Evolutionary conservation across 1,140 invertebrate genomes (phyloP), one percentile per base, ranked within the genome.

Genomic region (Sesamia nonagrioides): DNA sequence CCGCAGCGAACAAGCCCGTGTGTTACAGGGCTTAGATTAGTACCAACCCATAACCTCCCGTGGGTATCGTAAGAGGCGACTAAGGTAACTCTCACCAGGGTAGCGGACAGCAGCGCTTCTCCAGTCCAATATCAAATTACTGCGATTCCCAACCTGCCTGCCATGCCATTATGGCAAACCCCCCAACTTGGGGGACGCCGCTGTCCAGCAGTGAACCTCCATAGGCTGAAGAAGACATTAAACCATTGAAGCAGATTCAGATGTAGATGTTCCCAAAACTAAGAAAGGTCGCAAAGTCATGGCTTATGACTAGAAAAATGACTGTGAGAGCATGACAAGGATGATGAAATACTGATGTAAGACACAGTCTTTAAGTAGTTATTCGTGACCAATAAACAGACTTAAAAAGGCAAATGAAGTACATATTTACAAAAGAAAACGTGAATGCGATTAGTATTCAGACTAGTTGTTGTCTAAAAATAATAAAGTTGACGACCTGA

Each of bases 401-500:
- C 69, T 56, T 54, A 18, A 54, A 56, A 72, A 35, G n/a, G 48
- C 35, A 72, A 72, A 56, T 52, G 56, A 21, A 54, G 54, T 72
- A 6, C 48, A 42, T 54, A 56, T 72, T 72, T 72, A 56, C 50
- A 58, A 72, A 72, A 72, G 69, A 72, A 72, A 72, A 54, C 52
- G 52, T 72, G 69, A 58, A 56, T 40, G n/a, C n/a, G n/a, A 72
- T 72, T 72, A 72, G 69, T 42, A 72, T 40, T 56, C 69, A 72
- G 60, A 37, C 17, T 17, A 17, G 37, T 40, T 40, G n/a, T 21
- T 21, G 9, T 18, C 52, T 54, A 54, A 54, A 54, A 54, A 54
- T 54, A 54, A 54, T 54, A 9, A 21, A 4, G 52, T 9, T 27
- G 52, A 45, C 42, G 11, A 2, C 13, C 11, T 45, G 42, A 8